Conservation (phyloP, 2,888 invertebrate genomes). For the Bedellia somnulentella region DNA sequence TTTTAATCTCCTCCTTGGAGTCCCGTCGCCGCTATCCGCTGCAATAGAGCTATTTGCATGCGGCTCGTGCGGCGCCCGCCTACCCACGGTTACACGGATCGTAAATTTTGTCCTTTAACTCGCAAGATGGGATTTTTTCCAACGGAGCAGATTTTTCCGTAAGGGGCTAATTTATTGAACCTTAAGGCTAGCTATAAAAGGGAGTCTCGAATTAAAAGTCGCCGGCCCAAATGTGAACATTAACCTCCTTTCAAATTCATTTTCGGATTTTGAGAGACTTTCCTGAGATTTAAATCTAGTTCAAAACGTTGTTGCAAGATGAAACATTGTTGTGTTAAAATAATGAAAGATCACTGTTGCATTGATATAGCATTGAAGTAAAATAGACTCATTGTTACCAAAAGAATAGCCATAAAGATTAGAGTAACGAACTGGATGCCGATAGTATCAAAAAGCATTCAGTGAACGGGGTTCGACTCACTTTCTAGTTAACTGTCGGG, state of each 20-base stretch:
- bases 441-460: constrained; percentile 46
- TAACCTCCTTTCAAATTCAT: constrained; percentile 23
- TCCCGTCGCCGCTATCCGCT: constrained; percentile 28
- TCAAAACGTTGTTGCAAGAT: background rate
- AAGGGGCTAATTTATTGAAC: constrained; percentile 52
- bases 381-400: constrained; percentile 36
- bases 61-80: constrained; percentile 37
- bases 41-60: constrained; percentile 55
- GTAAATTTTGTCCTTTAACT: constrained; percentile 57
- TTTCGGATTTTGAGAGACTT: constrained; percentile 9
- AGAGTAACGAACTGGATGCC: constrained; percentile 35
- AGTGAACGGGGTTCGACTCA: constrained; percentile 36
- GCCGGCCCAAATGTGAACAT: constrained; percentile 27
- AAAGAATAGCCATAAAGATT: constrained; percentile 40
- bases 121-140: constrained; percentile 41
- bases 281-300: no score
- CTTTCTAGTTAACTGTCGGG: constrained; percentile 35
- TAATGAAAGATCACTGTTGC: background rate
- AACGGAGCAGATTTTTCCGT: constrained; percentile 48
- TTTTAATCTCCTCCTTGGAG: constrained; percentile 25
- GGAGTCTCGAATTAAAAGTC: constrained; percentile 40
- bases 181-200: constrained; percentile 38
- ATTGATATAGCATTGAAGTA: constrained; percentile 10
- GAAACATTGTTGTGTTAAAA: background rate
- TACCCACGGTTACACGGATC: constrained; percentile 51